Conservation (phyloP, 2,888 invertebrate genomes). For the Cephus spinipes region DNA sequence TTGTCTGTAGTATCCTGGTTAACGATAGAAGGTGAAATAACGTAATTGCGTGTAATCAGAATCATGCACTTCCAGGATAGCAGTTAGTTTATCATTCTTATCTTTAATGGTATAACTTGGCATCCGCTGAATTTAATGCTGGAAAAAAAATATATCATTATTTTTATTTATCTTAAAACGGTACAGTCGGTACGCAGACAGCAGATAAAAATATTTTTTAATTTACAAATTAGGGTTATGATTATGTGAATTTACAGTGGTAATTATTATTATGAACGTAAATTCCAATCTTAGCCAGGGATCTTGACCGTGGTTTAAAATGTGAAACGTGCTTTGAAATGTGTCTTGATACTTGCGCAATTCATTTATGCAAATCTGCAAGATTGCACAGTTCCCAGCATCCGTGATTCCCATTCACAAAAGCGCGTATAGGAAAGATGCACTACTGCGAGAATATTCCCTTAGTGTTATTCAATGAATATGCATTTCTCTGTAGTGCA, state of each 20-base stretch:
- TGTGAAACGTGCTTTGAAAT: background rate
- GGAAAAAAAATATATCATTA: too few species aligned
- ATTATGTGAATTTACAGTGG: background rate
- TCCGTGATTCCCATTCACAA: background rate
- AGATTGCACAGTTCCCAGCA: background rate
- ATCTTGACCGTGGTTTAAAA: background rate
- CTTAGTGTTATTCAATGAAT: background rate
- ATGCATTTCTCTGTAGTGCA: background rate
- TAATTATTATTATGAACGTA: background rate
- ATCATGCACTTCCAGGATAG: background rate
- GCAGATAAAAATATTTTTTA: background rate
- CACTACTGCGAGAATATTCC: background rate
- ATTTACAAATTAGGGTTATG: background rate
- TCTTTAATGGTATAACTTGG: too few species aligned
- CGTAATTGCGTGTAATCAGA: constrained; percentile 4
- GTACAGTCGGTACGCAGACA: too few species aligned
- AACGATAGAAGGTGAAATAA: too few species aligned
- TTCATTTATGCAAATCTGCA: background rate
- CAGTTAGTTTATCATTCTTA: too few species aligned
- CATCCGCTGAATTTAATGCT: too few species aligned
- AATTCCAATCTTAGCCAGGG: background rate
- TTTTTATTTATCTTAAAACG: too few species aligned
- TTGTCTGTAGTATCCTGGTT: too few species aligned
- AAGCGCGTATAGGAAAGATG: background rate
- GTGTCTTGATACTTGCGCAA: background rate